Base-by-base conservation (phyloP, 2,113 vertebrate species). In the Pseudopodoces humilis region DNA sequence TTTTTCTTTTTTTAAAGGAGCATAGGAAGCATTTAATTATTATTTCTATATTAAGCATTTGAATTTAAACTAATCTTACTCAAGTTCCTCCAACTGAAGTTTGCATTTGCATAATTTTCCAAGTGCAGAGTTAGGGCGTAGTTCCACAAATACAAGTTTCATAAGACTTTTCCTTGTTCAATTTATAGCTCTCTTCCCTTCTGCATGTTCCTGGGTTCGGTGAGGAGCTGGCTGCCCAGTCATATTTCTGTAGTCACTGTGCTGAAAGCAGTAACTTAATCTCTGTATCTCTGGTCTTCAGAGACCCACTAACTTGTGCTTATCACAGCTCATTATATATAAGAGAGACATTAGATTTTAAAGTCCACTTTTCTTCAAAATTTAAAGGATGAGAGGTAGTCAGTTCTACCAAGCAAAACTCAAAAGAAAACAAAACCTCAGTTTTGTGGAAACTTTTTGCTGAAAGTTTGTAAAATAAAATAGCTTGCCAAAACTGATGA, bases 181-280 rank as follows among this genome's bases (percentile, higher is more conserved):
- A 4, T 92, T 94, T 96, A 89, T 86, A 96, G 92, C 46, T 86
- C 58, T 76, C 37, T 67, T 53, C 35, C 56, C n/a, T 83, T 80
- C n/a, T 7, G 10, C 69, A 94, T 79, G 92, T 89, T 92, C 76
- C 89, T 65, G 70, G 69, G 95, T 95, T 96, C 30, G 77, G 56
- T 39, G 94, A 31, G 96, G 19, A 96, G 79, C 93, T 91, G 71
- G 87, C 76, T 95, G 93, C 86, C 91, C 86, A 92, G 87, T 95
- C 91, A 86, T 96, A 89, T 96, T 96, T 97, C 95, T 97, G 94
- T 95, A 97, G 96, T 70, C 96, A 95, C 19, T 19, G 88, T 86
- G 96, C 95, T 97, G 96, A 98, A 97, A 97, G 96, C 18, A 70
- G 11, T 75, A 44, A 70, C 81, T 97, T 78, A 37, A 94, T 67